Base-by-base conservation (phyloP, 2,888 invertebrate species). In the Bhutanitis thaidina region DNA sequence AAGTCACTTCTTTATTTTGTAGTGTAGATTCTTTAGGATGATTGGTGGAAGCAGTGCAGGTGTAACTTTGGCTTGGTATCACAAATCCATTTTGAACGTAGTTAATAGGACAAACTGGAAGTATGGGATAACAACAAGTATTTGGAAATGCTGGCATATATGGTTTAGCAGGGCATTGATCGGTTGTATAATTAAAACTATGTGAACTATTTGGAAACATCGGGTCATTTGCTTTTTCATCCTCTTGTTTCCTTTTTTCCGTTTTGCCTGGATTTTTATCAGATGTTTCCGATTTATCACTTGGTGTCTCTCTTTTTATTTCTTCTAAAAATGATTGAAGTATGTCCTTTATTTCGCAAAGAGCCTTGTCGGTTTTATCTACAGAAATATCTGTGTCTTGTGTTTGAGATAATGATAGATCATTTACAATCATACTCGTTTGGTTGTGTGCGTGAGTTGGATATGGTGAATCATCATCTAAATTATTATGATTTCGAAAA, bases 301-400 rank as follows among this genome's bases (percentile, higher is more conserved):
- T 69, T 41, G 72, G 70, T 1, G 74, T 63, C 55, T 85, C 83
- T 59, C 79, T 85, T 55, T 86, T 88, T 52, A 88, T 80, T 68
- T 88, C 86, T 37, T 74, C 69, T 41, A 88, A 61, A 55, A 88
- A 88, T 47, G 53, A 78, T 65, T 85, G 83, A 9, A 88, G 65
- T 43, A 87, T 80, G 48, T 83, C 75, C 66, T 88, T 88, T 43
- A 88, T 87, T 79, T 88, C 88, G 52, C 64, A 69, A n/a, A 88
- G 61, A 1, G 86, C 75, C 66, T 77, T 80, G 49, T 86, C 86
- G 4, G 85, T 82, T 70, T 78, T 82, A 38, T 82, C 78, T 29
- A 52, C 58, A 32, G 65, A 64, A 25, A 58, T 54, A 32, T 72
- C 69, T 0, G 67, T 69, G 38, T 75, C 72, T 55, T 76, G 74